Evolutionary conservation across 2,113 vertebrate species (phyloP).

Genomic region (Meleagris gallopavo): DNA sequence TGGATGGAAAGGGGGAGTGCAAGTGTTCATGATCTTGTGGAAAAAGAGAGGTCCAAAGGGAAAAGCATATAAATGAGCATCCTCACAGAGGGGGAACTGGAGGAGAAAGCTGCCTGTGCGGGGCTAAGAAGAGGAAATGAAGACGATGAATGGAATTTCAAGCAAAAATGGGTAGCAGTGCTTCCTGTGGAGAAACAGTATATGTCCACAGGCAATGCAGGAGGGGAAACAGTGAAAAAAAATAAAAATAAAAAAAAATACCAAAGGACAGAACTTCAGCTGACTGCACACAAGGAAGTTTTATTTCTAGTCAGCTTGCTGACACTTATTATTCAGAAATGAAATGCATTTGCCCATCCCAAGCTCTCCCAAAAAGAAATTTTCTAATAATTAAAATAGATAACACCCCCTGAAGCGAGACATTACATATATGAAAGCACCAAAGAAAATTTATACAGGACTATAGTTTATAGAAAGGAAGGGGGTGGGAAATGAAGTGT

Average conservation of each 20-base stretch:
- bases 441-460: constrained; percentile 6
- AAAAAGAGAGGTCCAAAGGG: background rate
- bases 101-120: background rate
- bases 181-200: background rate
- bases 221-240: background rate
- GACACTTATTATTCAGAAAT: background rate
- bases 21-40: background rate
- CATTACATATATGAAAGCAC: background rate
- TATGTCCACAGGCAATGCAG: background rate
- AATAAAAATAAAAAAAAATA: background rate
- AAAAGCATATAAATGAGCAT: accelerated
- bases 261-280: background rate
- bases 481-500: background rate
- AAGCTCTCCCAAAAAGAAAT: background rate
- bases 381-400: constrained; percentile 1
- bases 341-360: background rate
- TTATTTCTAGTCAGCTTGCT: constrained; percentile 16
- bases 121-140: background rate
- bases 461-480: background rate
- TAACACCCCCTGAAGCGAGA: background rate
- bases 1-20: background rate
- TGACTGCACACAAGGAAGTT: background rate
- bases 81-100: background rate
- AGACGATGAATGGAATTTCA: background rate
- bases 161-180: background rate